Evolutionary conservation across 2,888 invertebrate genomes (phyloP).

Genomic region (Ptilodon capucinus): DNA sequence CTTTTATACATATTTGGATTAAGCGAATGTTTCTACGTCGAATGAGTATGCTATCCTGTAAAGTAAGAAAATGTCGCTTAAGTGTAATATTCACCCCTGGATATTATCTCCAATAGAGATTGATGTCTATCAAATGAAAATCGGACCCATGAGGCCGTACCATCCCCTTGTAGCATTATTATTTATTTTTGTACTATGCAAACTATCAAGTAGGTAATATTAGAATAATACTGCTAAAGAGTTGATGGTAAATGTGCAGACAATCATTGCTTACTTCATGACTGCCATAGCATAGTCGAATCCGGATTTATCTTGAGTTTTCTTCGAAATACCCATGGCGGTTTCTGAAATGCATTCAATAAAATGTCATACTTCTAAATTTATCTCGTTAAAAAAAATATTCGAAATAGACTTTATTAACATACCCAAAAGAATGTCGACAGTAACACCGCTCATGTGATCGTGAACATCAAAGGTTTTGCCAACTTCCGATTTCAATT

Average conservation of each 20-base stretch:
- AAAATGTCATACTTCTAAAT: background rate
- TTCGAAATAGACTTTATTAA: background rate
- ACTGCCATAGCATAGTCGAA: conserved; percentile 93
- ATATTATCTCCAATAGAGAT: no score
- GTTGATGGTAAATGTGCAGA: background rate
- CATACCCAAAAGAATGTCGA: conserved; percentile 88
- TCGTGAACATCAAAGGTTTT: conserved; percentile 89
- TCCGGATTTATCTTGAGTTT: conserved; percentile 87
- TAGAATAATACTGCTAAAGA: no score
- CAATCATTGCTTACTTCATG: conserved; percentile 83
- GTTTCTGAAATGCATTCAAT: conserved; percentile 83
- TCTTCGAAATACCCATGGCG: conserved; percentile 91
- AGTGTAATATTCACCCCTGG: no score
- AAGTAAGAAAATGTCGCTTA: no score
- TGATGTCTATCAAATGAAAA: no score
- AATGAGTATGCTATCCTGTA: no score
- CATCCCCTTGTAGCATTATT: no score
- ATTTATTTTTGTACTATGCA: no score
- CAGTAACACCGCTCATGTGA: conserved; percentile 90
- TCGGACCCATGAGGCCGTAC: no score
- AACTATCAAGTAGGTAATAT: no score
- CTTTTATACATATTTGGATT: no score
- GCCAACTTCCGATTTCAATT: conserved; percentile 85
- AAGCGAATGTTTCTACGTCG: no score
- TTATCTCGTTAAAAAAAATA: background rate